Evolutionary conservation across 2,888 invertebrate genomes (phyloP), one percentile per base, ranked within the genome.

Genomic region (Chymomyza procnemis): DNA sequence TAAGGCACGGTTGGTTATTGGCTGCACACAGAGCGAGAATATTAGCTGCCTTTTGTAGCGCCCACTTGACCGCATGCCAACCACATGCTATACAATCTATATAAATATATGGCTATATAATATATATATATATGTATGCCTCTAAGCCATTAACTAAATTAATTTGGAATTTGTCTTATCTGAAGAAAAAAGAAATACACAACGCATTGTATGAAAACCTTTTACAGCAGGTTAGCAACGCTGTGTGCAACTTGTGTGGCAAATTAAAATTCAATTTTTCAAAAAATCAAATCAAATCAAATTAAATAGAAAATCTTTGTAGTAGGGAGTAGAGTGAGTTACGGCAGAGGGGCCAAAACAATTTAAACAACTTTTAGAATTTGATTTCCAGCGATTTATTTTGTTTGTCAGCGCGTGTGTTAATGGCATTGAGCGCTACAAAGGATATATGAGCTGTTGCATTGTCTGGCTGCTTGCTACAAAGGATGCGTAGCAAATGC

Each of bases 251-350:
- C 83, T 73, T 83, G 83, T 78, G 83, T 83, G 83, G 83, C 85
- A 83, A 85, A 83, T 83, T 83, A 83, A 83, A 85, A 83, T 85
- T 80, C 80, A 71, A 83, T 83, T 83, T 83, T 83, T 83, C 83
- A 83, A 85, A 80, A 78, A 67, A 72, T 72, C 69, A 69, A 69
- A 70, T 71, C 79, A 73, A 79, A 74, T 77, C 69, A 71, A 75
- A 74, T 71, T 65, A 58, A 66, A 66, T 61, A 61, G 30, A 50
- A 19, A 64, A 18, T 26, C 14, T 26, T 8, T 26, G 8, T 4
- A 26, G 26, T 6, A 4, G 2, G 26, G 8, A 1, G 8, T 4
- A 26, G 26, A 26, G 3, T 26, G 26, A 26, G 5, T 6, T 6
- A 26, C 6, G 8, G 26, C 58, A 58, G 41, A 50, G 30, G 18